Evolutionary conservation across 2,113 vertebrate genomes (phyloP), one percentile per base, ranked within the genome.

Genomic region (Nicator chloris): DNA sequence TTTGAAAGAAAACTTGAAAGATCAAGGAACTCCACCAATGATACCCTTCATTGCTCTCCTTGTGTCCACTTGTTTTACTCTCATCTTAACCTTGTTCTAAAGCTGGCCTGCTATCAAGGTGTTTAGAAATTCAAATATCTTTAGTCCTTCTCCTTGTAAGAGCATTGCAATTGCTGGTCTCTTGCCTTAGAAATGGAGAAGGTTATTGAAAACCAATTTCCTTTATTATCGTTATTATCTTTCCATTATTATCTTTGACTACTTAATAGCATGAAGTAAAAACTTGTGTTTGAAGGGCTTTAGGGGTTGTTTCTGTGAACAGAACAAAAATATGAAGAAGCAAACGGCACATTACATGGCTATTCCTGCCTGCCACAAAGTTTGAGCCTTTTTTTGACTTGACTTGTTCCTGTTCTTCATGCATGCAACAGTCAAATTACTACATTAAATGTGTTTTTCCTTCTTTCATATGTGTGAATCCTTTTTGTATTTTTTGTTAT

Each of bases 151-250:
- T 84, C 24, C 15, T 44, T 40, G 7, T 56, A 6, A 33, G 7
- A 49, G 10, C 37, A 20, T 61, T 51, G 21, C 4, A 59, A 59
- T 87, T 77, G 11, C 9, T 60, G 4, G 27, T 86, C 17, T 86
- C 37, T 88, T 6, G 2, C 31, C 22, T 11, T 51, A 49, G 73
- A 84, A 70, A 39, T 18, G 4, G 16, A 63, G 21, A 35, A 13
- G 13, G 19, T 57, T 0, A 15, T 50, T n/a, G n/a, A 65, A 73
- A 50, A 1, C 15, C 0, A 2, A 3, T n/a, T 33, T 88, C 45
- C 28, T 63, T 76, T 31, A 21, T 15, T 68, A 5, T 81, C 10
- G 4, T 63, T 44, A 23, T 45, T 23, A 37, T 30, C 33, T 75
- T 45, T 75, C 11, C 14, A 35, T 76, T 39, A 47, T 39, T 78